phyloP scores from a whole-genome alignment of 2,888 invertebrate genomes.

The Gastracanthus pulcherrimus region DNA sequence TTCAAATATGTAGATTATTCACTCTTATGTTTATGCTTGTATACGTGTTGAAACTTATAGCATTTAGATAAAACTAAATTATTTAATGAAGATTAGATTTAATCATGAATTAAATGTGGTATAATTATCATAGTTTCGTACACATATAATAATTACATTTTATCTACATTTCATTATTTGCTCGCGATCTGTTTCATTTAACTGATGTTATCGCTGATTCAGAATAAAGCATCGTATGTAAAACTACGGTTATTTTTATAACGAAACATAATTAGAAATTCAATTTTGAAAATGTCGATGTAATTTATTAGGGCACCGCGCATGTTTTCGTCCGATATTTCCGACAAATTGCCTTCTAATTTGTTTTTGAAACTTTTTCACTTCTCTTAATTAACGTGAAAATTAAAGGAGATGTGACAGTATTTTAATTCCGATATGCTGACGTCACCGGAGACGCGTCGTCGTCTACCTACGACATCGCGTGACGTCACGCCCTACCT shows the following conservation, averaged over 20 bases:
- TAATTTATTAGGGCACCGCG: slow-evolving; percentile 14
- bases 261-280: neutral
- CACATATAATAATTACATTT: too few relatives aligned
- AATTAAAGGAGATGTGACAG: slow-evolving; percentile 14
- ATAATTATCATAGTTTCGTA: too few relatives aligned
- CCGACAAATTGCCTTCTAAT: slow-evolving; percentile 23
- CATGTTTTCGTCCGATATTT: neutral
- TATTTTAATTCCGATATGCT: slow-evolving; percentile 22
- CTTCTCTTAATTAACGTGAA: slow-evolving; percentile 9
- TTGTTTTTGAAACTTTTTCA: neutral
- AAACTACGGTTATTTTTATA: neutral
- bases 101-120: too few relatives aligned
- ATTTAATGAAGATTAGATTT: too few relatives aligned
- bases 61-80: too few relatives aligned
- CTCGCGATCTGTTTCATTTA: too few relatives aligned
- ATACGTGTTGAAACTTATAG: too few relatives aligned
- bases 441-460: slow-evolving; percentile 9
- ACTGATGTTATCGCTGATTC: too few relatives aligned
- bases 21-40: too few relatives aligned
- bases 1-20: too few relatives aligned
- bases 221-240: too few relatives aligned
- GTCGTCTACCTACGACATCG: neutral
- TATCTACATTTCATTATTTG: too few relatives aligned
- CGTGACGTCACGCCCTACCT: slow-evolving; percentile 25
- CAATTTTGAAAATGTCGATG: slow-evolving; percentile 15